A percentile compares a stretch with the other conserved stretches of the same genome.
These are phyloP conservation scores for Tyto alba DNA, from an alignment of 2,113 vertebrate species.

Conservation along the genomic window DNA sequence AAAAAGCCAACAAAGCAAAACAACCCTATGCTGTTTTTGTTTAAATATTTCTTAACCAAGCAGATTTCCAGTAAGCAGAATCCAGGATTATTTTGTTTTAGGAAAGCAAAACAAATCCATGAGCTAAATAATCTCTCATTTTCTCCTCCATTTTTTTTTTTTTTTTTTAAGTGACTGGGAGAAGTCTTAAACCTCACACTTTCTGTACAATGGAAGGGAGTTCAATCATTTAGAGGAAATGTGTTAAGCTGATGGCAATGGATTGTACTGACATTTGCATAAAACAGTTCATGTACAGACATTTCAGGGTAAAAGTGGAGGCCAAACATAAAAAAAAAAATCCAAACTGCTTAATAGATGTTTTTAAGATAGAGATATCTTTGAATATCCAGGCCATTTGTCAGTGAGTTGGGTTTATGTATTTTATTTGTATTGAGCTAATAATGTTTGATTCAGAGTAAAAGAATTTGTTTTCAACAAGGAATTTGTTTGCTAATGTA, in stretches of 20 bases:
- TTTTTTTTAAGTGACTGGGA: background rate
- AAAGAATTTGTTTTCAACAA: background rate
- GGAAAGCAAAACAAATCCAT: conserved; percentile 18
- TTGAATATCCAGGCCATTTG: background rate
- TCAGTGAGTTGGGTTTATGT: background rate
- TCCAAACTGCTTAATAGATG: background rate
- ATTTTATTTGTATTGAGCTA: background rate
- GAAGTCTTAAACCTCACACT: background rate
- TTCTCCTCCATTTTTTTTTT: background rate
- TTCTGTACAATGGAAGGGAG: background rate
- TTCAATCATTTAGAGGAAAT: background rate
- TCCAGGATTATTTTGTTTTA: conserved; percentile 35
- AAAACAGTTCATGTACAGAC: background rate
- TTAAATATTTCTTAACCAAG: conserved; percentile 22
- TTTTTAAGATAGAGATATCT: background rate
- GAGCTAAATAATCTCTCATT: background rate
- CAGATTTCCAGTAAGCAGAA: conserved; percentile 33
- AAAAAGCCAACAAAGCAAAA: conserved; percentile 18
- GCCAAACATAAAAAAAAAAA: background rate
- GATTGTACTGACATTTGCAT: conserved; percentile 2
- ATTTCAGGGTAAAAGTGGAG: background rate
- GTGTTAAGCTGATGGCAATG: background rate
- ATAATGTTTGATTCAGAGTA: background rate
- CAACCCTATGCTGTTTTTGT: background rate
- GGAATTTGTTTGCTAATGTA: background rate